These are phyloP conservation scores for Protobothrops mucrosquamatus DNA, from an alignment of 2,113 vertebrate species.

Conservation along the genomic window DNA sequence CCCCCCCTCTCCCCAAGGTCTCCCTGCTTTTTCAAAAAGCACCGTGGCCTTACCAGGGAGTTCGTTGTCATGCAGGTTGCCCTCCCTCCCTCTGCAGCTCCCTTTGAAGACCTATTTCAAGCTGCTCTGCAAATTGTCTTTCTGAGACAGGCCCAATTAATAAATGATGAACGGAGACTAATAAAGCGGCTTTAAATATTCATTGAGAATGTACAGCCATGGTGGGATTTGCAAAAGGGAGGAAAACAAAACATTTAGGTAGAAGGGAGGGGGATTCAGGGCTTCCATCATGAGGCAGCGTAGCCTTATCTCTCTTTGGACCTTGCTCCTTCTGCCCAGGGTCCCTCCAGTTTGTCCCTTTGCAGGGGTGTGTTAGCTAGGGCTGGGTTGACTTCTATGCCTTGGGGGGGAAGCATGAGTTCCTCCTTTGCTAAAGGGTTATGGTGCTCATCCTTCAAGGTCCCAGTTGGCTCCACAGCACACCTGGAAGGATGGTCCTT, in stretches of 20 bases:
- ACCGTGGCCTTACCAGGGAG: background rate
- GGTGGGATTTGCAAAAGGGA: background rate
- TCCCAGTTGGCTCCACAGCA: background rate
- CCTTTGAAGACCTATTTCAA: background rate
- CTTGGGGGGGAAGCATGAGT: background rate
- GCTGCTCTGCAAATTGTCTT: background rate
- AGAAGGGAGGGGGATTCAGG: background rate
- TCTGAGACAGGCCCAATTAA: constrained; percentile 22
- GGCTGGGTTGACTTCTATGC: background rate
- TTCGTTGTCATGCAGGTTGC: background rate
- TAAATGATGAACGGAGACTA: constrained; percentile 56
- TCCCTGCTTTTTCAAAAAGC: background rate
- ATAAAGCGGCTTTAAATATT: constrained; percentile 53
- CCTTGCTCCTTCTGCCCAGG: background rate
- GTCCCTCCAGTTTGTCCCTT: background rate
- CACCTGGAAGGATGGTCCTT: background rate
- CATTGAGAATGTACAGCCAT: background rate
- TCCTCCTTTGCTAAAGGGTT: background rate
- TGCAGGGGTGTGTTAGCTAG: background rate
- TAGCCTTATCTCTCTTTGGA: background rate
- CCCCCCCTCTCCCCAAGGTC: too few relatives aligned
- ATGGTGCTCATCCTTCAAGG: background rate
- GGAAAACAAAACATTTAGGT: background rate
- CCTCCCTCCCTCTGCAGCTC: background rate
- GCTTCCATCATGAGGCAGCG: background rate